Percentiles rank a stretch among this genome's conserved stretches.
These are phyloP conservation scores for Drosophila elegans DNA, from an alignment of 1,140 invertebrate species.

Conservation along the genomic window DNA sequence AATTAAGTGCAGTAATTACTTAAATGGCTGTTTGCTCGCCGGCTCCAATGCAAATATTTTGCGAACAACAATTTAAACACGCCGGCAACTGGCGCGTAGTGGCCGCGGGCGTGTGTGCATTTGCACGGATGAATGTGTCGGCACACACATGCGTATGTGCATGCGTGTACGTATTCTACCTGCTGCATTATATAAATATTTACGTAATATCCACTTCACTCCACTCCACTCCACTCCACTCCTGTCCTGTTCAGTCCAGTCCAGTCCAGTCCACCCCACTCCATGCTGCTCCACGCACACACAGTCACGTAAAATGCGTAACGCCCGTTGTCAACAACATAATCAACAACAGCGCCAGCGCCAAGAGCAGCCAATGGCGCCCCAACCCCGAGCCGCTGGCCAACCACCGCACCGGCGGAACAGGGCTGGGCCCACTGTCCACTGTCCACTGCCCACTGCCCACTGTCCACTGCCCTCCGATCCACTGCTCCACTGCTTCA, in stretches of 20 bases:
- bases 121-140: constrained; percentile 37
- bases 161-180: constrained; percentile 47
- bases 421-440: constrained; percentile 1
- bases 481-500: too few species aligned
- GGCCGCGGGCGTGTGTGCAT: constrained; percentile 65
- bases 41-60: constrained; percentile 75
- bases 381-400: constrained; percentile 6
- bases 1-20: constrained; percentile 81
- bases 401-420: constrained; percentile 9
- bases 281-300: neutral
- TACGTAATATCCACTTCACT: constrained; percentile 65
- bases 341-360: constrained; percentile 72
- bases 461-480: neutral
- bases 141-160: constrained; percentile 15
- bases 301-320: constrained; percentile 70
- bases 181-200: constrained; percentile 84
- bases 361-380: constrained; percentile 35
- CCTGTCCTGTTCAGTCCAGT: neutral
- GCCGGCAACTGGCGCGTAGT: constrained; percentile 16
- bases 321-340: constrained; percentile 84
- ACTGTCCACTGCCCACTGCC: neutral
- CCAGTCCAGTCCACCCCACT: constrained; percentile 10
- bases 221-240: constrained; percentile 8
- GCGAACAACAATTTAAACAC: constrained; percentile 69
- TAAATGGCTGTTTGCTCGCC: constrained; percentile 75